Base-by-base conservation (phyloP, 2,113 vertebrate genomes). In the Pygoscelis antarcticus region DNA sequence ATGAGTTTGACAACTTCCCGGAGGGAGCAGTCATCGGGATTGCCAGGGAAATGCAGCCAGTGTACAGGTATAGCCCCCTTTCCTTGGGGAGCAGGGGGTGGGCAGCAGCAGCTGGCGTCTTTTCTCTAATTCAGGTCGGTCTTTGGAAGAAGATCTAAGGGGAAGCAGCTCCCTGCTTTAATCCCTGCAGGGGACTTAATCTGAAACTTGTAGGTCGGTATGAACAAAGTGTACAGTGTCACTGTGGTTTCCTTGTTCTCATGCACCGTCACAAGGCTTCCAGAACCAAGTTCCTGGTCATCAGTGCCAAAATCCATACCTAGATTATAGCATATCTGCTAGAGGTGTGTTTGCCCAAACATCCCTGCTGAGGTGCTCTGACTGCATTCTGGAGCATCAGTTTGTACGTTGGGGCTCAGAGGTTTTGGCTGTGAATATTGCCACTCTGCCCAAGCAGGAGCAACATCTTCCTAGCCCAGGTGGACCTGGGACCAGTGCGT, bases 41-140 rank as follows among this genome's bases (percentile, higher is more conserved):
- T 71, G 97, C 98, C 58, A 98, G 98, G 76, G 99, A 99, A 97
- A 99, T 99, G 99, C 99, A 99, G 93, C 99, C 99, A 0, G 99
- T 99, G 23, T 99, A 99, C 98, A 99, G 99, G 99, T 99, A 98
- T 3, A 90, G 44, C 22, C 3, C 3, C 6, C 4, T 54, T 32
- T 11, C 51, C 0, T 0, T 52, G 78, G 42, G 74, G 34, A 65
- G 27, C 13, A 62, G n/a, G 20, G 65, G 21, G 7, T 42, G 69
- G 64, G 61, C 47, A 82, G 75, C 1, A 1, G 13, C 7, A 15
- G 54, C 32, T 69, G 38, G 8, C 5, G 0, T 46, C 12, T 65
- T 34, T 87, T 78, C 29, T 65, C 36, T 81, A 29, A 16, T 14
- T 75, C 64, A n/a, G 4, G 1, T 42, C 70, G 26, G 15, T 60